phyloP scores from a whole-genome alignment of 2,113 vertebrate genomes.

The Pontoporia blainvillei region DNA sequence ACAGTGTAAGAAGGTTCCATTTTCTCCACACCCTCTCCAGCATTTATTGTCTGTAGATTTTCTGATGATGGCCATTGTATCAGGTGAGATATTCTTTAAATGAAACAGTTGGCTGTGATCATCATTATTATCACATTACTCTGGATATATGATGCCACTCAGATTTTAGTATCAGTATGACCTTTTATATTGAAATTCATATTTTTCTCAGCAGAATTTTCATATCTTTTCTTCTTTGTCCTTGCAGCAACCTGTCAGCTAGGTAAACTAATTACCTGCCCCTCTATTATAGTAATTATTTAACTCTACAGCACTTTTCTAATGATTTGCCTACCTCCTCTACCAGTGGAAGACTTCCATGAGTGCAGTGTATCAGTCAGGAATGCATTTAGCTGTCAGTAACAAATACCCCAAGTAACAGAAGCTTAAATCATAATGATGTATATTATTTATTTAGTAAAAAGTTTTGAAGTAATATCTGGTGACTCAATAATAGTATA shows the following conservation, averaged over 20 bases:
- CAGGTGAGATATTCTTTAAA: background rate
- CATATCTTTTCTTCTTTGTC: slow-evolving; percentile 7
- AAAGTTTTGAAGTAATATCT: background rate
- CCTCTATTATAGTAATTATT: slow-evolving; percentile 6
- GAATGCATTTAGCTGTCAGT: background rate
- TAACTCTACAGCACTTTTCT: background rate
- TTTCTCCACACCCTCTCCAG: too few relatives aligned
- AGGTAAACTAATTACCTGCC: slow-evolving; percentile 13
- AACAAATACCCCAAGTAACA: background rate
- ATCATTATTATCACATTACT: background rate
- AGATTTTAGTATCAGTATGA: background rate
- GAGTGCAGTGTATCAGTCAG: background rate
- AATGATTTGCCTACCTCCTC: background rate
- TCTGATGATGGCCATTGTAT: too few relatives aligned
- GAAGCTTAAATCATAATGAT: background rate
- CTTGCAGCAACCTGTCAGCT: background rate
- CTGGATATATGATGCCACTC: background rate
- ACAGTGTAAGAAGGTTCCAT: too few relatives aligned
- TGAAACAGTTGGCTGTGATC: background rate
- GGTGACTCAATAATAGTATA: background rate
- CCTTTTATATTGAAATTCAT: background rate
- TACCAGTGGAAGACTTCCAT: background rate
- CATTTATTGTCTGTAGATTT: too few relatives aligned
- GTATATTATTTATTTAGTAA: background rate
- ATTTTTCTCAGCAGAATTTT: background rate